Evolutionary conservation across 1,140 invertebrate species (phyloP), one percentile per base, ranked within the genome.

Genomic region (Macrostomum lignano): DNA sequence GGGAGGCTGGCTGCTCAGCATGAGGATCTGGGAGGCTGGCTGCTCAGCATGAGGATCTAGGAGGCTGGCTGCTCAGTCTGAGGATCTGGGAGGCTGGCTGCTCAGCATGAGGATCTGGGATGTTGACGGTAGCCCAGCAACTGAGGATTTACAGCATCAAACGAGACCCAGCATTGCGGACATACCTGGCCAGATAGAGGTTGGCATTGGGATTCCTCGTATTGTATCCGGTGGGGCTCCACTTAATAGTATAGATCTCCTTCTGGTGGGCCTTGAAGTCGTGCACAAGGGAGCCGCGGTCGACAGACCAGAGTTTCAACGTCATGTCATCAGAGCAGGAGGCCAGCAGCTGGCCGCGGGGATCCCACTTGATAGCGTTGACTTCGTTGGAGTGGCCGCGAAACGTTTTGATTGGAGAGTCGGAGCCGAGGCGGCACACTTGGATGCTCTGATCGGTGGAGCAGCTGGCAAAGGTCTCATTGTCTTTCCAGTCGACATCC

Each of bases 321-420:
- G 84, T 93, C 84, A 91, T 94, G 49, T 96, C 88, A 58, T 94
- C 88, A 0, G 84, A 94, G 61, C 88, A 96, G 13, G 84, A 93
- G 0, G 88, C 88, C 31, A 96, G 58, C 14, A 93, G 60, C 46
- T 76, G 73, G n/a, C 86, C 88, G 64, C 88, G 78, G 10, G 86
- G 86, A 61, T 93, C 86, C 86, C 84, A 96, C 61, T 94, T 94
- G 28, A 96, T 94, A 9, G 88, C 86, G 62, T 96, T 96, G 0
- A 96, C 88, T 67, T 94, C 86, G 65, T 94, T 93, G n/a, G n/a
- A n/a, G n/a, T 94, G 84, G 26, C 84, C 88, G 53, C 84, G 74
- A 62, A 94, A 94, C 45, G 82, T 91, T 62, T 94, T 94, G 38
- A 91, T 77, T 17, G 86, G 86, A 52, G 78, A 75, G 40, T 88